Percentiles rank a stretch among this genome's conserved stretches.
Conservation (phyloP, 2,888 invertebrate genomes). For the Leucozona laternaria region DNA sequence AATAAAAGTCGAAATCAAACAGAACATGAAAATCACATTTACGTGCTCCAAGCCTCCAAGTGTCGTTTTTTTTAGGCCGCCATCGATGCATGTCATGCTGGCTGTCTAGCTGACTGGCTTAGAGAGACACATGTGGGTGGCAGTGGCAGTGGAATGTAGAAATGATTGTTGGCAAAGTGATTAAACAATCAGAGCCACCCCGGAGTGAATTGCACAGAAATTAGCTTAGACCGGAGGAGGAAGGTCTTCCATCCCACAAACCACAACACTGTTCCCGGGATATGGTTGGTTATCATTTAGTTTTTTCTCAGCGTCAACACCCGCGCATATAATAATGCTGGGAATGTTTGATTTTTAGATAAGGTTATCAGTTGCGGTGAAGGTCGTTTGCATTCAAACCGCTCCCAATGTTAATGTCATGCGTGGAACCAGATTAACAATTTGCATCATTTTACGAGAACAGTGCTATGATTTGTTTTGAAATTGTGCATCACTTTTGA, state of each 20-base stretch:
- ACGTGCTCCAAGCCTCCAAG: slow-evolving; percentile 44
- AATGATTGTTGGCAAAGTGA: slow-evolving; percentile 49
- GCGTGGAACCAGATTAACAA: slow-evolving; percentile 41
- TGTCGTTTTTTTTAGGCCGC: slow-evolving; percentile 44
- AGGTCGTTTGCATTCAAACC: slow-evolving; percentile 37
- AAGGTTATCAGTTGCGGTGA: slow-evolving; percentile 53
- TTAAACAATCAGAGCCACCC: slow-evolving; percentile 70
- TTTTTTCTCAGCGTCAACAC: background rate
- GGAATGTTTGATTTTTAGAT: slow-evolving; percentile 49
- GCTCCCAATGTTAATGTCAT: slow-evolving; percentile 58
- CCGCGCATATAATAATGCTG: slow-evolving; percentile 39
- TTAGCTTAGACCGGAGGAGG: slow-evolving; percentile 38
- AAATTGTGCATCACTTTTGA: slow-evolving; percentile 1
- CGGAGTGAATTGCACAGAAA: slow-evolving; percentile 47
- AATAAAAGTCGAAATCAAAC: slow-evolving; percentile 22
- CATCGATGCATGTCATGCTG: slow-evolving; percentile 59
- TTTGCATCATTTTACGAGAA: slow-evolving; percentile 21
- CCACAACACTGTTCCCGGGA: background rate
- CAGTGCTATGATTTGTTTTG: slow-evolving; percentile 2
- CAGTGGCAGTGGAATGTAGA: background rate
- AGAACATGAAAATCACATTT: slow-evolving; percentile 68
- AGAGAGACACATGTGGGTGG: slow-evolving; percentile 40
- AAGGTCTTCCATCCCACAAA: background rate
- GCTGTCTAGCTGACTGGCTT: background rate
- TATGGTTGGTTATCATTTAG: slow-evolving; percentile 33